These are phyloP conservation scores for Sebastes jordani DNA, from an alignment of 2,797 vertebrate species.

Conservation along the genomic window DNA sequence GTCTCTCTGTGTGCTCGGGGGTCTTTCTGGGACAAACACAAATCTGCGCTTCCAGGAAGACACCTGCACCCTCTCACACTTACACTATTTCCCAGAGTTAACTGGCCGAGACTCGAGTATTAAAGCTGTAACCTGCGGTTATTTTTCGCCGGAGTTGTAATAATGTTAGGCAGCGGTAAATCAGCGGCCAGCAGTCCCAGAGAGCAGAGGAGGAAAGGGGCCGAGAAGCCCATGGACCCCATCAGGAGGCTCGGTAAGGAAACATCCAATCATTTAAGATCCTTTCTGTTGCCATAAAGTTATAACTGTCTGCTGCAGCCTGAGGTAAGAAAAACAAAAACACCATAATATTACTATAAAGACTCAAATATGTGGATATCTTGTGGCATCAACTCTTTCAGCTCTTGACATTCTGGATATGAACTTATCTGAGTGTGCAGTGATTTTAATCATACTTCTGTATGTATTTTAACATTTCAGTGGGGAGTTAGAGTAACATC, in stretches of 20 bases:
- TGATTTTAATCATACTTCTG: not conserved
- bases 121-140: not conserved
- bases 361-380: not conserved
- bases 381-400: too few relatives aligned
- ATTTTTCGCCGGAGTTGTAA: not conserved
- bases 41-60: slow-evolving; percentile 8
- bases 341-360: not conserved
- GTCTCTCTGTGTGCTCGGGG: not conserved
- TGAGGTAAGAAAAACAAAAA: not conserved
- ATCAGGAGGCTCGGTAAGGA: slow-evolving; percentile 78
- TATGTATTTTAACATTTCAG: not conserved
- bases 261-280: not conserved
- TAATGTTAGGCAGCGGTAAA: slow-evolving; percentile 75
- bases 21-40: slow-evolving; percentile 2
- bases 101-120: not conserved
- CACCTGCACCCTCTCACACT: slow-evolving; percentile 39
- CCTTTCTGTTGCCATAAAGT: not conserved
- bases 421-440: not conserved
- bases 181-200: slow-evolving; percentile 29
- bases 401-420: not conserved
- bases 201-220: slow-evolving; percentile 47
- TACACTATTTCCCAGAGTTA: not conserved
- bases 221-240: slow-evolving; percentile 66
- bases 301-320: not conserved
- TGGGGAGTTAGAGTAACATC: not conserved